A percentile compares a stretch with the other conserved stretches of the same genome.
Conservation (phyloP, 2,888 invertebrate species). For the Yponomeuta cagnagella region DNA sequence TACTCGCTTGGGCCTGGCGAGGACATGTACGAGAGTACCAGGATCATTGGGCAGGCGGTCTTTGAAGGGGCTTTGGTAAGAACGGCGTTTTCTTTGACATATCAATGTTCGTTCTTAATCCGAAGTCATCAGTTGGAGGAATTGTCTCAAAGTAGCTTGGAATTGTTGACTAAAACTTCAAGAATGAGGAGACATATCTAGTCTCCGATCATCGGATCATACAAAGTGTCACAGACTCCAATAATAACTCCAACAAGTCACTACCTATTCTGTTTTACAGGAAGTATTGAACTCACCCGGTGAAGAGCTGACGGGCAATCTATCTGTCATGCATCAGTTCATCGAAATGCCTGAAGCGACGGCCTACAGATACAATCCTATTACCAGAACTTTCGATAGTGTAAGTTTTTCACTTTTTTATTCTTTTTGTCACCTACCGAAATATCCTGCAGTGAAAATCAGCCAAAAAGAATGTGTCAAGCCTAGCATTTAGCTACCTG, state of each 20-base stretch:
- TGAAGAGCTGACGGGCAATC: slow-evolving; percentile 78
- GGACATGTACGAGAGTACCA: slow-evolving; percentile 89
- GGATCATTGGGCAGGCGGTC: slow-evolving; percentile 83
- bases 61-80: slow-evolving; percentile 78
- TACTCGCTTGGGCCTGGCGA: slow-evolving; percentile 86
- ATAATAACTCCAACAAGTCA: no score
- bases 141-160: no score
- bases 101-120: no score
- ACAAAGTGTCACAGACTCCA: no score
- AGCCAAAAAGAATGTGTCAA: no score
- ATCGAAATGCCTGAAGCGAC: slow-evolving; percentile 82
- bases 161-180: no score
- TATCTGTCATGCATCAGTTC: slow-evolving; percentile 83
- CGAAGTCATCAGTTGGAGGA: no score
- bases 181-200: no score
- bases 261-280: slow-evolving; percentile 47
- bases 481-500: no score
- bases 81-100: slow-evolving; percentile 1
- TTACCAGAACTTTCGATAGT: slow-evolving; percentile 40
- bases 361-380: slow-evolving; percentile 56
- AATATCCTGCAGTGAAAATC: no score
- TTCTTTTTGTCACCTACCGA: neutral
- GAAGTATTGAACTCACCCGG: slow-evolving; percentile 66
- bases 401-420: slow-evolving; percentile 34
- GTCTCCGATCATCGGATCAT: no score